phyloP scores from a whole-genome alignment of 1,140 invertebrate genomes.

The Drosophila sturtevanti region DNA sequence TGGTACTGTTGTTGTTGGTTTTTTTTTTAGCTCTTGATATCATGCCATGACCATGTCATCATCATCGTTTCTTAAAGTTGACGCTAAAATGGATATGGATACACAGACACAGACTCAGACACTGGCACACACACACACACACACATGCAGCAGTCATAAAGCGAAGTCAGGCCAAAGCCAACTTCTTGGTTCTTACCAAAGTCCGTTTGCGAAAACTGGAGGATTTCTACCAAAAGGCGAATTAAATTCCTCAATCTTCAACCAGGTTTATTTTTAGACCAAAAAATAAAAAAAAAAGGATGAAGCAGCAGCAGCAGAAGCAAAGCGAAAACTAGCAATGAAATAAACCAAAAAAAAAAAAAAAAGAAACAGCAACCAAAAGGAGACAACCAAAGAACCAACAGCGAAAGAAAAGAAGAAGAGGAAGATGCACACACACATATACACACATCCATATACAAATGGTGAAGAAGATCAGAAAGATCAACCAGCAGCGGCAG shows the following conservation, averaged over 20 bases:
- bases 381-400: conserved; percentile 3
- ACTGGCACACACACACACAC: conserved; percentile 41
- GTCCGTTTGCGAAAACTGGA: conserved; percentile 77
- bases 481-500: conserved; percentile 51
- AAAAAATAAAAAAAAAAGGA: conserved; percentile 40
- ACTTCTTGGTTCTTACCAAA: conserved; percentile 49
- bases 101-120: conserved; percentile 27
- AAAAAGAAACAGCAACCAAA: conserved; percentile 40
- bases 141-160: conserved; percentile 35
- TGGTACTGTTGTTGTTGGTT: conserved; percentile 14
- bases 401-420: conserved; percentile 22
- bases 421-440: conserved; percentile 20
- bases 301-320: conserved; percentile 32
- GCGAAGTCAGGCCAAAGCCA: conserved; percentile 13
- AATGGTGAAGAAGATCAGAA: conserved; percentile 72
- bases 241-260: conserved; percentile 81
- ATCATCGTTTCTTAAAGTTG: conserved; percentile 67
- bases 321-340: conserved; percentile 74
- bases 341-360: conserved; percentile 58
- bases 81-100: conserved; percentile 69
- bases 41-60: conserved; percentile 71
- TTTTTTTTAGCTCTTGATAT: conserved; percentile 24
- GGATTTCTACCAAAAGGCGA: conserved; percentile 81
- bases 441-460: conserved; percentile 53
- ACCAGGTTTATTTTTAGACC: conserved; percentile 78